Base-by-base conservation (phyloP, 37 sponge, comb jelly and placozoan genomes). In the Aphrocallistes beatrix region DNA sequence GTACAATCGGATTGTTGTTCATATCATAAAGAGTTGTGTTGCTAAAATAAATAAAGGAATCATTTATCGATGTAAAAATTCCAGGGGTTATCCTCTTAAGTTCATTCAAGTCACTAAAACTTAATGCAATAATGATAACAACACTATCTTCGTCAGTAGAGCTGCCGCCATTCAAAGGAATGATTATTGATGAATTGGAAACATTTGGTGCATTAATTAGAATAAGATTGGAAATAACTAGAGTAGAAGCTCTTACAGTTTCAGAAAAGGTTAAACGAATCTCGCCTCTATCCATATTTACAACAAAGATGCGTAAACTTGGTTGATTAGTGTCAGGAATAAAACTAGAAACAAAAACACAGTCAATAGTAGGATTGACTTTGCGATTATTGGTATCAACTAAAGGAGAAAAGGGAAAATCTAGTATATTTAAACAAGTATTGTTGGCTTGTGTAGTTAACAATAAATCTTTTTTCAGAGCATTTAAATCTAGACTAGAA, bases 31-130 rank as follows among this genome's bases (percentile, higher is more conserved):
- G 17, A 21, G 95, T 95, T 6, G 40, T 85, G 38, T 91, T 88
- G 47, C 88, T 81, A 85, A 92, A 92, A 0, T 93, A 91, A 36
- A 95, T 37, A 49, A 75, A 92, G 0, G 91, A 88, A 75, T 95
- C 88, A 32, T 9, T 39, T 36, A 1, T 19, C 0, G 83, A 48
- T 36, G 96, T 95, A n/a, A 90, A 91, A 21, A 95, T 51, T 0
- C 88, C 88, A 36, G 91, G 93, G 1, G 90, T 90, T 17, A 95
- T 37, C 39, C 96, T 32, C 82, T 95, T 95, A 30, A 95, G 87
- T 39, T 91, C 92, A 87, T 95, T 93, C 28, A 93, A 51, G 38
- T 95, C 96, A 36, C 60, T 85, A 81, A 90, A 82, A 30, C 89
- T 84, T 36, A 95, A 47, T 38, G 51, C 82, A 23, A 95, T 92